Evolutionary conservation across 2,888 invertebrate genomes (phyloP).

Genomic region (Meta bourneti): DNA sequence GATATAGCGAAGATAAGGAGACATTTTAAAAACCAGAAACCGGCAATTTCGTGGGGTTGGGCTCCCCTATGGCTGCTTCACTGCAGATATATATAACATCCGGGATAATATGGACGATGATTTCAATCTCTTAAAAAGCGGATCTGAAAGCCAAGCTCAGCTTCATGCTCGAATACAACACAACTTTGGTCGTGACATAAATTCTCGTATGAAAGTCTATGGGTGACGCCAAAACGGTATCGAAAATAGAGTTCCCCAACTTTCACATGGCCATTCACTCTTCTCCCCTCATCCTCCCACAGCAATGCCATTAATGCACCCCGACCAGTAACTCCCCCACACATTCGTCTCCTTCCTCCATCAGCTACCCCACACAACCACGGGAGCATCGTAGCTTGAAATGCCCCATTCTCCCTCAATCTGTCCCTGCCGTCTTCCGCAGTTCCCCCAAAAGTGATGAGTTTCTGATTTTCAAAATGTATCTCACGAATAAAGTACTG

Average conservation of each 20-base stretch:
- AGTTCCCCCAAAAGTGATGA: no score
- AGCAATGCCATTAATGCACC: constrained; percentile 37
- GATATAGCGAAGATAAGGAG: no score
- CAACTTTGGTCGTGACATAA: constrained; percentile 5
- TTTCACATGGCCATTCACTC: constrained; percentile 16
- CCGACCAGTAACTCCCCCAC: constrained; percentile 17
- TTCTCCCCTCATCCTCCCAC: constrained; percentile 5
- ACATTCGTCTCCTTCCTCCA: not conserved
- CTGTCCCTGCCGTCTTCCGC: no score
- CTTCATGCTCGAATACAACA: constrained; percentile 30
- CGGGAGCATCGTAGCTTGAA: not conserved
- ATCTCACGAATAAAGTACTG: no score
- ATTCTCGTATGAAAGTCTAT: not conserved
- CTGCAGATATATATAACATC: not conserved
- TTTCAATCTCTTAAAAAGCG: not conserved
- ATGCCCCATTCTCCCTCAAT: not conserved
- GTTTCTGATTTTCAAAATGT: no score
- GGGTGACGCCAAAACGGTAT: not conserved
- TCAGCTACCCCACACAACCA: no score
- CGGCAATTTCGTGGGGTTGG: no score
- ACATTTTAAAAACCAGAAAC: no score
- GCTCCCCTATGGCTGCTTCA: no score
- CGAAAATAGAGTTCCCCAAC: constrained; percentile 21
- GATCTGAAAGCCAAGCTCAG: not conserved
- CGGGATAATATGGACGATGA: not conserved